Conservation (phyloP, 2,797 vertebrate species). For the Oceanodroma leucorhoa region DNA sequence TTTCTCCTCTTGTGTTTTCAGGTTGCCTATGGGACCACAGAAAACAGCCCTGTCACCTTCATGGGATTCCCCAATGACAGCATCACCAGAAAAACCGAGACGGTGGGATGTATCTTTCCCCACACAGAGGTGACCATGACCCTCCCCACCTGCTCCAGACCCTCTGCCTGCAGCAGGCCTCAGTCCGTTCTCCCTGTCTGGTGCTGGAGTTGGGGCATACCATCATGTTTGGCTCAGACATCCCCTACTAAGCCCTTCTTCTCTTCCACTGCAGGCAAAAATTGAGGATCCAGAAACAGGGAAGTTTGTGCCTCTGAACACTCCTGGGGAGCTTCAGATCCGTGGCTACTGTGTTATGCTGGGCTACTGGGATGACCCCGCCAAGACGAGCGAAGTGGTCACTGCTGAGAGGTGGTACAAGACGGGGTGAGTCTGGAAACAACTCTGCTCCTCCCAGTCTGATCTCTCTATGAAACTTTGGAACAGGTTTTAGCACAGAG, state of each 20-base stretch:
- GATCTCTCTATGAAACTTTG: not conserved
- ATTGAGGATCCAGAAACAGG: conserved; percentile 78
- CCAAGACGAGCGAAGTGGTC: conserved; percentile 81
- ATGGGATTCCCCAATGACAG: conserved; percentile 78
- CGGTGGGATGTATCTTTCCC: conserved; percentile 81
- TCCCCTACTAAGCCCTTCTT: not conserved
- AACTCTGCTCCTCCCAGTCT: not conserved
- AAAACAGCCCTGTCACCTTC: conserved; percentile 95
- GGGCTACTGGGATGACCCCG: conserved; percentile 87
- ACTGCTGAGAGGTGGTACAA: conserved; percentile 86
- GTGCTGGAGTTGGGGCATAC: not conserved
- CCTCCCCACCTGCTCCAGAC: not conserved
- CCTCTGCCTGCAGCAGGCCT: not conserved
- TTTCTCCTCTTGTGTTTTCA: conserved; percentile 56
- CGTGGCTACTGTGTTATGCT: conserved; percentile 92
- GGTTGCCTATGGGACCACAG: conserved; percentile 92
- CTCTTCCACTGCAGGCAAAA: conserved; percentile 80
- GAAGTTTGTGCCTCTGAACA: conserved; percentile 75
- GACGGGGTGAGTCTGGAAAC: conserved; percentile 86
- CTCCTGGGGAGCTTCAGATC: conserved; percentile 84
- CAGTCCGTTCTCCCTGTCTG: not conserved
- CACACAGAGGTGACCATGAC: conserved; percentile 85
- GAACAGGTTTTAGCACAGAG: not conserved
- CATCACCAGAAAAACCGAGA: conserved; percentile 76
- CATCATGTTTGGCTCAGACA: fast-evolving